phyloP scores from a whole-genome alignment of 2,113 vertebrate species.

The Myxocyprinus asiaticus region DNA sequence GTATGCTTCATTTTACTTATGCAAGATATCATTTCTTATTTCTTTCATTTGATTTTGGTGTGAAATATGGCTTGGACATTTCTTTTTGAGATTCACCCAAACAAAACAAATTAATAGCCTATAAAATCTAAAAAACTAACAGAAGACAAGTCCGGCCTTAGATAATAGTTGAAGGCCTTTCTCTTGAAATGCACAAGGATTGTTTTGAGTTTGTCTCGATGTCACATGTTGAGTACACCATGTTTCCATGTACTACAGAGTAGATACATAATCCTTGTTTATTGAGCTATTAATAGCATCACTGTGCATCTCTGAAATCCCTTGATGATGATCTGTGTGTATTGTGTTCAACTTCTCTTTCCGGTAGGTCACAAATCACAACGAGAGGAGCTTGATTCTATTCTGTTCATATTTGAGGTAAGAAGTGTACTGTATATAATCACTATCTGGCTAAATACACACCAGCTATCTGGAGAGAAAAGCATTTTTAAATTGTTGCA shows the following conservation, averaged over 20 bases:
- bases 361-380: conserved; percentile 94
- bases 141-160: no score
- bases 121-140: no score
- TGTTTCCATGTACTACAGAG: neutral
- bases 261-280: conserved; percentile 22
- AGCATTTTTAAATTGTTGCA: no score
- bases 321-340: neutral
- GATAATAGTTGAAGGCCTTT: neutral
- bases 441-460: no score
- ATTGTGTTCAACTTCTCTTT: conserved; percentile 37
- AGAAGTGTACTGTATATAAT: conserved; percentile 46
- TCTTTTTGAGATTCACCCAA: no score
- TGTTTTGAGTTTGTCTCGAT: conserved; percentile 1
- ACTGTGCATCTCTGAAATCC: conserved; percentile 11
- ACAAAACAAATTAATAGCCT: no score
- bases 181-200: neutral
- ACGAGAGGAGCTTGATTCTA: conserved; percentile 97
- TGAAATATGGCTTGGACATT: no score
- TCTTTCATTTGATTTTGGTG: no score
- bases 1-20: no score
- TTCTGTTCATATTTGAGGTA: conserved; percentile 99
- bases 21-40: no score
- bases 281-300: conserved; percentile 21
- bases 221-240: neutral
- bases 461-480: no score